Base-by-base conservation (phyloP, 2,888 invertebrate species). In the Ypsolopha scabrella region DNA sequence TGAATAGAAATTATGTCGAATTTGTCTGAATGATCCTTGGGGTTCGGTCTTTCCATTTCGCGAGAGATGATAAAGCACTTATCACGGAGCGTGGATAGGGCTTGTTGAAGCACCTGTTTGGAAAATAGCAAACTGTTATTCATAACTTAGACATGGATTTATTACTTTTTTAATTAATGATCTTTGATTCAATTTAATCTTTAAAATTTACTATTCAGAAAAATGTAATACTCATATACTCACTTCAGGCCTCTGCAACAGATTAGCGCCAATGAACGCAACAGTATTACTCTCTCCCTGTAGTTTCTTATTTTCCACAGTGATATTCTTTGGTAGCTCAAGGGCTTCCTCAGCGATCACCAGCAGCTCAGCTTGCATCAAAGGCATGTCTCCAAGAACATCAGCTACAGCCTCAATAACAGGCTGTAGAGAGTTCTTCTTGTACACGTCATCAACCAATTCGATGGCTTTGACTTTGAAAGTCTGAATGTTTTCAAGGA, bases 401-500 rank as follows among this genome's bases (percentile, higher is more conserved):
- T 90, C 87, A 7, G 80, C 72, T 6, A 94, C 82, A 9, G 78
- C 58, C 2, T 88, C 87, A 0, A 91, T 77, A 0, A 91, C 58
- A 0, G 89, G 86, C 52, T 78, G 64, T 44, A 83, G 75, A 7
- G 70, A 77, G 50, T 86, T 80, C 6, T 68, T 72, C 44, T 88
- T 82, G 56, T 88, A 88, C 47, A 88, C 87, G 36, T 80, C 79
- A 48, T 88, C 87, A 57, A 75, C 65, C 54, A 89, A 50, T 70
- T 92, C 89, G 33, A 90, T 78, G 39, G 77, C 75, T 68, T 89
- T 91, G 0, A 92, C 85, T 80, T 91, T 92, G 57, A 88, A 75
- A 0, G 80, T 82, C 51, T 88, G 87, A 1, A 87, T 69, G 65
- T 95, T 95, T 71, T 96, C 96, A 0, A 93, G 68, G 0, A 91